A percentile compares a stretch with the other conserved stretches of the same genome.
Evolutionary conservation across 53 echinoderm and acorn worm genomes (phyloP).

Genomic region (Pentamera pediparva): DNA sequence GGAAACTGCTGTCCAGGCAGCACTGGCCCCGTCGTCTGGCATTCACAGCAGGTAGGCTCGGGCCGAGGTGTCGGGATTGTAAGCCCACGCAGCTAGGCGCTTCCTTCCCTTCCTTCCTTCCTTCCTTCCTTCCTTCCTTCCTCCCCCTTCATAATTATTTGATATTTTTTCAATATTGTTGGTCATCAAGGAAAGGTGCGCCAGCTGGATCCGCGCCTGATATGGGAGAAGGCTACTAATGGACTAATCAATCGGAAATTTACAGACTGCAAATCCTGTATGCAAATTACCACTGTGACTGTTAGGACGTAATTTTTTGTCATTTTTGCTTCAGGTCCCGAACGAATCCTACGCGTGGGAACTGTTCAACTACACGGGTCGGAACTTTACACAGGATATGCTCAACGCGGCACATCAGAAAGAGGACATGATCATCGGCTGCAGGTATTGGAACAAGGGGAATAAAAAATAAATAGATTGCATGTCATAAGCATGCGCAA

Average conservation of each 20-base stretch:
- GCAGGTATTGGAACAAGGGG: not conserved
- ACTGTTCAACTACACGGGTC: slow-evolving; percentile 36
- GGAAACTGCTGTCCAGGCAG: too few species aligned
- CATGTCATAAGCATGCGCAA: too few species aligned
- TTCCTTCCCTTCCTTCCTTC: not conserved
- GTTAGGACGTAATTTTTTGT: too few species aligned
- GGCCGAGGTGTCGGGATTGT: not conserved
- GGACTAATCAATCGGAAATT: too few species aligned
- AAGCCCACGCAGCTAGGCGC: not conserved
- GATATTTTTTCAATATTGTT: too few species aligned
- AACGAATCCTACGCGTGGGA: slow-evolving; percentile 31
- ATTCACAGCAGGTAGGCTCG: too few species aligned
- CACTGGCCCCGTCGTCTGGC: too few species aligned
- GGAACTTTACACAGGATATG: slow-evolving; percentile 60
- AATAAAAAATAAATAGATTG: not conserved
- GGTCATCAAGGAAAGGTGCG: too few species aligned
- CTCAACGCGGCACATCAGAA: slow-evolving; percentile 63
- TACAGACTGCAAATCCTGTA: too few species aligned
- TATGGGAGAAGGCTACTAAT: too few species aligned
- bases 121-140: not conserved
- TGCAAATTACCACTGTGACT: too few species aligned
- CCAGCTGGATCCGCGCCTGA: too few species aligned
- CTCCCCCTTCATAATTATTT: not conserved
- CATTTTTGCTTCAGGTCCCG: slow-evolving; percentile 7
- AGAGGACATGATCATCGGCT: slow-evolving; percentile 61